Evolutionary conservation across 1,140 invertebrate genomes (phyloP).

Genomic region (Panagrolaimus sp.): DNA sequence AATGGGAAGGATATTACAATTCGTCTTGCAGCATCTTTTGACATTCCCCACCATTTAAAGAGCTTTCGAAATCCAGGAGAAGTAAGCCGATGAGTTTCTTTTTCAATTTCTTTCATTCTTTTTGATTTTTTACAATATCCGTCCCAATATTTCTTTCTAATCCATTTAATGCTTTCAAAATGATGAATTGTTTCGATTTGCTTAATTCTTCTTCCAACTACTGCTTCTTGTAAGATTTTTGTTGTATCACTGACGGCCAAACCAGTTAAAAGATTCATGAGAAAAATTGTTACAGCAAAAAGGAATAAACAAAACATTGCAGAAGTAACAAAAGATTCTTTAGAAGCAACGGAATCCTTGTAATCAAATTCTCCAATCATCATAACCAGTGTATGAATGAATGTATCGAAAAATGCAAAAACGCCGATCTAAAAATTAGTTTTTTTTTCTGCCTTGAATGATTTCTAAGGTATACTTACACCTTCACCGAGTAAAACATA

Average conservation of each 20-base stretch:
- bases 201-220: background rate
- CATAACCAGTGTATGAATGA: background rate
- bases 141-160: background rate
- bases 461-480: too few species aligned
- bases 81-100: too few species aligned
- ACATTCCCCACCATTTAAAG: too few species aligned
- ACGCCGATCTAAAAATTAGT: too few species aligned
- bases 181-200: conserved; percentile 5
- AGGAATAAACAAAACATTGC: conserved; percentile 6
- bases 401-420: background rate
- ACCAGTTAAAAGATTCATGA: conserved; percentile 2
- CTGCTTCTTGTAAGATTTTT: background rate
- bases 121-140: background rate
- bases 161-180: background rate
- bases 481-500: conserved; percentile 2
- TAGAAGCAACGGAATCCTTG: background rate
- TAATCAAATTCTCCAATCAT: conserved; percentile 11
- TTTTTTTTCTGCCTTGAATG: too few species aligned
- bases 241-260: conserved; percentile 1
- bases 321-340: background rate
- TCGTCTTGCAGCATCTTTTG: too few species aligned
- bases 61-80: too few species aligned
- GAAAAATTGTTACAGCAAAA: background rate
- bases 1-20: too few species aligned
- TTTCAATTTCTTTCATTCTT: too few species aligned